Base-by-base conservation (phyloP, 2,797 vertebrate species). In the Phaenicophaeus curvirostris region DNA sequence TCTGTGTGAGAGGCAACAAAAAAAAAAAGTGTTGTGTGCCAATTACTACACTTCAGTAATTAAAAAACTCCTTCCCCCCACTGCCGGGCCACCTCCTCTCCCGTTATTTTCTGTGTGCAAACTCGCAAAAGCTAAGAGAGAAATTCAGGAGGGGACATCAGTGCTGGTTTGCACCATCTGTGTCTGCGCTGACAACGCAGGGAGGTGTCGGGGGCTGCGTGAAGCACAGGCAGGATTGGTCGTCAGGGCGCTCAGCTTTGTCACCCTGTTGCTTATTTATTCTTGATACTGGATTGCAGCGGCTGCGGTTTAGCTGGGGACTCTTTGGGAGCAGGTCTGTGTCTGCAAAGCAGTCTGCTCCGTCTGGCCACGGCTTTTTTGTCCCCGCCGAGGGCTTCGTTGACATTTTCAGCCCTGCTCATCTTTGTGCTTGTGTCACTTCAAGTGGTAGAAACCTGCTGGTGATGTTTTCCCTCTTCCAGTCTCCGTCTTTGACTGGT, bases 1-100 rank as follows among this genome's bases (percentile, higher is more conserved):
- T 91, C 91, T 94, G 88, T 88, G 61, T 87, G 73, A 96, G 85
- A 96, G 90, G 72, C 89, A 90, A 90, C 87, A 90, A n/a, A 63
- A 89, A 93, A 68, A 94, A 65, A 89, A 93, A 90, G 74, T 55
- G 59, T 46, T 78, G 75, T 54, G 80, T 80, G 66, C 88, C 87
- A 69, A 93, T 89, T 96, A 80, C 76, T 86, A 27, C 53, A 74
- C 78, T 83, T 96, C 63, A 90, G 87, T 95, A 91, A 95, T 94
- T 95, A 95, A 93, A 82, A 73, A 74, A 65, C 55, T 82, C 89
- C 71, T 85, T 91, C 85, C 88, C 89, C 59, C 54, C 13, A 41
- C 77, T 37, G 59, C 88, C 21, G 25, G 59, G 85, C 93, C 89
- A 76, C 85, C 91, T 86, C 50, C 74, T 86, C 73, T 88, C 86